Conservation (phyloP, 2,888 invertebrate genomes). For the Ennomos fuscantarius region DNA sequence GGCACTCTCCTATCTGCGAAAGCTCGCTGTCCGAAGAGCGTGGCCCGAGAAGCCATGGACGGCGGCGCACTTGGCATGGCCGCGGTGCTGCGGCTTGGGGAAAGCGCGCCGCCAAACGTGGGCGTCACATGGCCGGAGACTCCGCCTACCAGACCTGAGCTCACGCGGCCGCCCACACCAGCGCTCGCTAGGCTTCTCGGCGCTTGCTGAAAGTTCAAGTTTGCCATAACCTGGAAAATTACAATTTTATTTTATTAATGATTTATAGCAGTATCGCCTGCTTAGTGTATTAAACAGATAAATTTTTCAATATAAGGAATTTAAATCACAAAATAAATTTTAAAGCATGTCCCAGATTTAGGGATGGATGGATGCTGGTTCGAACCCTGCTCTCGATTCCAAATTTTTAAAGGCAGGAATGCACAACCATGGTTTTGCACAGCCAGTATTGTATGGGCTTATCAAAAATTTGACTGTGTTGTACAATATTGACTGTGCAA, state of each 20-base stretch:
- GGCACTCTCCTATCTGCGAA: slow-evolving; percentile 91
- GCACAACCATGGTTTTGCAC: too few relatives aligned
- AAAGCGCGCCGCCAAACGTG: slow-evolving; percentile 78
- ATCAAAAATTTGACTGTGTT: too few relatives aligned
- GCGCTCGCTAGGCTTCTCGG: slow-evolving; percentile 95
- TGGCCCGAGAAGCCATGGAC: slow-evolving; percentile 85
- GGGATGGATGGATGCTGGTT: too few relatives aligned
- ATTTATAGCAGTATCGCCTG: slow-evolving; percentile 4
- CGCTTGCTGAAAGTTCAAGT: slow-evolving; percentile 95
- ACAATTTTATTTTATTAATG: slow-evolving; percentile 1
- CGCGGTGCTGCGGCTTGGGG: slow-evolving; percentile 74
- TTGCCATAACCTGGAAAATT: slow-evolving; percentile 92
- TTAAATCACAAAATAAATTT: too few relatives aligned
- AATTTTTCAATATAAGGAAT: too few relatives aligned
- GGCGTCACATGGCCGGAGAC: slow-evolving; percentile 85
- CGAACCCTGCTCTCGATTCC: too few relatives aligned
- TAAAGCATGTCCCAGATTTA: too few relatives aligned
- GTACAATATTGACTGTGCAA: too few relatives aligned
- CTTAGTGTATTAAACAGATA: too few relatives aligned
- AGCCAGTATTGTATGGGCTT: too few relatives aligned
- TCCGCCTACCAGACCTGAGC: slow-evolving; percentile 91
- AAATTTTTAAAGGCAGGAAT: too few relatives aligned
- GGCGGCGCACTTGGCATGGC: slow-evolving; percentile 82
- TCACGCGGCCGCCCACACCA: slow-evolving; percentile 80
- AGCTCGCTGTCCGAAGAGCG: slow-evolving; percentile 92